Base-by-base conservation (phyloP, 64 coral and sea anemone genomes). In the Exaiptasia diaphana region DNA sequence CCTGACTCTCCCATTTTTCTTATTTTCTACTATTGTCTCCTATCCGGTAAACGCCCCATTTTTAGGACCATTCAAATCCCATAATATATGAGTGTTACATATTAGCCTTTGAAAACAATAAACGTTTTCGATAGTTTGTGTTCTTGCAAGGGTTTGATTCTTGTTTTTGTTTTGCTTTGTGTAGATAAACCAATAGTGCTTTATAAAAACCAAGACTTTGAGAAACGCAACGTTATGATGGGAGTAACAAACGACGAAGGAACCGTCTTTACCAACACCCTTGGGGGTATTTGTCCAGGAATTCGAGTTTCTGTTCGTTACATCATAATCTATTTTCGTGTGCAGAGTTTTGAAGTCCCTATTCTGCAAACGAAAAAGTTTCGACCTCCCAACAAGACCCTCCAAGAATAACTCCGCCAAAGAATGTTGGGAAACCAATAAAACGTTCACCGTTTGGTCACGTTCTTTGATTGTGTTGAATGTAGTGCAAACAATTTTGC, bases 221-320 rank as follows among this genome's bases (percentile, higher is more conserved):
- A 93, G 11, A 38, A 64, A 21, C 49, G 38, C 13, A 87, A 71
- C 20, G 50, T 93, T 4, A 82, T 93, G 49, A 58, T 82, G 18
- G 90, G 90, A 27, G 63, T 87, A 1, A 67, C 77, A 12, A 20
- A 67, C 25, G 90, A 93, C 34, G 90, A 93, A 0, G 90, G 90
- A 31, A 86, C 70, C 1, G 78, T 93, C 6, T 68, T 77, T 21
- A 73, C 33, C 12, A 38, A 65, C 21, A 35, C 61, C 1, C 1
- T 65, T 3, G 2, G 14, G 38, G 61, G 61, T 65, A 17, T 46
- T 8, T 62, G 25, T 62, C 10, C 10, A 14, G 4, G 26, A 1
- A 10, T 31, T 31, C 26, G 23, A 31, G 0, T 46, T 7, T 7
- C 15, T 7, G 6, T 7, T 15, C 5, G 6, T 46, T 15, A 46